Base-by-base conservation (phyloP, 1,140 invertebrate genomes). In the Trypoxylus dichotomus region DNA sequence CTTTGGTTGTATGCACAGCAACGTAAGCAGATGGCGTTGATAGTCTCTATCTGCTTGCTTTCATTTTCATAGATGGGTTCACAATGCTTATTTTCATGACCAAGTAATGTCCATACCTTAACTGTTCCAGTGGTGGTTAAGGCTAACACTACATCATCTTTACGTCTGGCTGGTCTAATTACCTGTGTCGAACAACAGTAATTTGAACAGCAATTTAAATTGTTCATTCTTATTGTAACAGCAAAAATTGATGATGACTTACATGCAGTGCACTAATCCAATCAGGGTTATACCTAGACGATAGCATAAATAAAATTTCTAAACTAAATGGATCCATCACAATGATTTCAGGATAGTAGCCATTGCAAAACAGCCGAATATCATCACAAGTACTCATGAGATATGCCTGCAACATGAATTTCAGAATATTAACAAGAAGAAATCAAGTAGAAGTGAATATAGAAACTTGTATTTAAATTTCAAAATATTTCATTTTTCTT, bases 231-330 rank as follows among this genome's bases (percentile, higher is more conserved):
- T n/a, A n/a, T n/a, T n/a, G 37, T 73, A 73, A 73, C 11, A 21
- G 11, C 32, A 7, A 54, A 25, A 54, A 54, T 76, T 1, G 42
- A 54, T 76, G 7, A 32, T 32, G 2, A 83, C 89, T 87, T 74
- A 97, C 94, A 87, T 98, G 96, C 75, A 99, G 90, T 73, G 98
- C 96, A 84, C 95, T 97, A 80, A 99, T 97, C 98, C 98, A 99
- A 84, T 99, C 98, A 0, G 98, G 97, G 86, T 97, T 97, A 43
- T 98, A 94, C 85, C 96, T 93, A 0, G 97, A 99, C 80, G 94
- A 95, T n/a, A 99, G 87, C 11, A 91, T 93, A 86, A 97, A 98
- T 1, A 98, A 86, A 21, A 98, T 92, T 87, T 98, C 97, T 79
- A 99, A 88, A 81, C 95, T 98, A 81, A 97, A 95, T 0, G 97